phyloP scores from a whole-genome alignment of 2,113 vertebrate species.

The Callospermophilus lateralis region DNA sequence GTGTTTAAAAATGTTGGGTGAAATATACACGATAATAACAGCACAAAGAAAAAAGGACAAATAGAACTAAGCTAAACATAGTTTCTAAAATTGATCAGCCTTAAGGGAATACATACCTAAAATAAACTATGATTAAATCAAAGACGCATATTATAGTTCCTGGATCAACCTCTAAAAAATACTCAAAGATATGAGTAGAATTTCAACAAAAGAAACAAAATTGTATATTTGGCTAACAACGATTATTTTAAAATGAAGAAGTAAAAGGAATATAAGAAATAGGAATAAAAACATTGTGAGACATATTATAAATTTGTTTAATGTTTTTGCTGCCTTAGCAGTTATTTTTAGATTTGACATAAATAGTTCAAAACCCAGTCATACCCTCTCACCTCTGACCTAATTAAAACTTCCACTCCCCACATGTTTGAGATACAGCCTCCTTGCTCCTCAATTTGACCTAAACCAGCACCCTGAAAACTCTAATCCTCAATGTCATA shows the following conservation, averaged over 20 bases:
- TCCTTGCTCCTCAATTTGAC: not conserved
- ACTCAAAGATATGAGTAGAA: not conserved
- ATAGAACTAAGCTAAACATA: not conserved
- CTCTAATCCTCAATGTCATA: not conserved
- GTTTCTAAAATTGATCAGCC: not conserved
- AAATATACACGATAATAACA: not conserved
- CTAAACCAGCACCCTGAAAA: not conserved
- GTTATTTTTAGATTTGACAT: not conserved
- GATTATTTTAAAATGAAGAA: not conserved
- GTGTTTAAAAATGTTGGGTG: not conserved
- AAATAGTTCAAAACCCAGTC: not conserved
- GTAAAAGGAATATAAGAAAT: not conserved
- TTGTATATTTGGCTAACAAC: not conserved
- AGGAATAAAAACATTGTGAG: not conserved
- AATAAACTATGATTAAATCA: conserved; percentile 23
- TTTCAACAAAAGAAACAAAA: not conserved
- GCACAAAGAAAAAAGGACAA: not conserved
- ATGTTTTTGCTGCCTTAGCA: not conserved
- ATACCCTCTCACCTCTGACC: not conserved
- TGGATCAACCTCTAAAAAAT: not conserved
- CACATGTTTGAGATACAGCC: not conserved
- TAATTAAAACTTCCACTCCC: not conserved
- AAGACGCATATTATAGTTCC: not conserved
- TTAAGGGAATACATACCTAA: not conserved
- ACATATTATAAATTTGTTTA: not conserved